Evolutionary conservation across 2,888 invertebrate genomes (phyloP).

Genomic region (Epinotia nisella): DNA sequence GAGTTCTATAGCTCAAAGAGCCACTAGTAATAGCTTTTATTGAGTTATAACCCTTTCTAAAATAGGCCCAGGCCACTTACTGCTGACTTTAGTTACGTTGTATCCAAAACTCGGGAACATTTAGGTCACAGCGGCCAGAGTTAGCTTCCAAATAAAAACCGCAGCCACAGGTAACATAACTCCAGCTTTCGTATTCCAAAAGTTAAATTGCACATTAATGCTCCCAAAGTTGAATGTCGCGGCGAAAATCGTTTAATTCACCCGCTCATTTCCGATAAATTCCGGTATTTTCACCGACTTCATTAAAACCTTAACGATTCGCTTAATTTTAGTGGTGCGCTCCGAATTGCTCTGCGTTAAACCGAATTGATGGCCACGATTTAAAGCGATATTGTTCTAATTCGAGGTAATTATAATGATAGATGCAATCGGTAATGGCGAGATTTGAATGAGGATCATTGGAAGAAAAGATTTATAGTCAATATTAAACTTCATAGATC

Average conservation of each 20-base stretch:
- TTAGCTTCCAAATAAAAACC: background rate
- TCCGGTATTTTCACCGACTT: conserved; percentile 61
- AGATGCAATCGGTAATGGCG: background rate
- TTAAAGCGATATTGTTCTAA: conserved; percentile 31
- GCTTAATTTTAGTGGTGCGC: conserved; percentile 60
- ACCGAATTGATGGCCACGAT: conserved; percentile 28
- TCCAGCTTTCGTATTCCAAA: conserved; percentile 48
- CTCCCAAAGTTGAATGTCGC: conserved; percentile 57
- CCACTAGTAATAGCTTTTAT: no score
- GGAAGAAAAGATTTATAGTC: background rate
- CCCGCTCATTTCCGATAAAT: conserved; percentile 63
- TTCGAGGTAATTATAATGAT: conserved; percentile 29
- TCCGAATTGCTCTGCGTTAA: conserved; percentile 51
- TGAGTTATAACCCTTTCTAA: no score
- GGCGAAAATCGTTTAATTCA: conserved; percentile 52
- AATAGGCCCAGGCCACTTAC: no score
- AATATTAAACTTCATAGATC: background rate
- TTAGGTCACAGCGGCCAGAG: no score
- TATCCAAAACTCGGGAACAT: no score
- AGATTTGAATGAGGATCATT: background rate
- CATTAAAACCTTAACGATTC: conserved; percentile 66
- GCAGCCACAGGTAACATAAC: background rate
- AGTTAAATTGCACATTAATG: conserved; percentile 65
- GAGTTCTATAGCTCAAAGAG: no score
- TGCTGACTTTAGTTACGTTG: no score